A percentile compares a stretch with the other conserved stretches of the same genome.
These are phyloP conservation scores for Gambusia yucatana DNA, from an alignment of 2,797 vertebrate species.

Conservation along the genomic window DNA sequence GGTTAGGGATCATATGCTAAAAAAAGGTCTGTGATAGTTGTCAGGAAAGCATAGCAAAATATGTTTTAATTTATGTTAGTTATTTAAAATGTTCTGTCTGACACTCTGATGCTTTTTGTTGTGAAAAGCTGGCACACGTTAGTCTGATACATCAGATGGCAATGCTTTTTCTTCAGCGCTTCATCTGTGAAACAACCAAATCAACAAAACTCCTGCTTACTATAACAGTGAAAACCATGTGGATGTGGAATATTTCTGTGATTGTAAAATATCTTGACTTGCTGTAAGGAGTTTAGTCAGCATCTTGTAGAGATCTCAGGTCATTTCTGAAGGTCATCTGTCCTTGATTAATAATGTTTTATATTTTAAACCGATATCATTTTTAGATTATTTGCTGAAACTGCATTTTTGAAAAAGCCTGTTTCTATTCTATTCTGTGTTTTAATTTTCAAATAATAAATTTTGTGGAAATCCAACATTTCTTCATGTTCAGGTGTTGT, in stretches of 20 bases:
- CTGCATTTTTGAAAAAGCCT: conserved; percentile 14
- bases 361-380: neutral
- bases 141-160: neutral
- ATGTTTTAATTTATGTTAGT: neutral
- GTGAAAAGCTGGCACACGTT: neutral
- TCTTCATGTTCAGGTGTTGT: neutral
- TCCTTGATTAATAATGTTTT: conserved; percentile 9
- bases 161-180: neutral
- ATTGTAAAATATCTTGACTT: neutral
- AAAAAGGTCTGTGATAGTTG: neutral
- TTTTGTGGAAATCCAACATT: conserved; percentile 12
- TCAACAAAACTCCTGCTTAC: neutral
- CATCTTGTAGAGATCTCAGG: neutral
- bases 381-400: conserved; percentile 7
- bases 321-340: conserved; percentile 11
- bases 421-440: conserved; percentile 24
- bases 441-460: conserved; percentile 55
- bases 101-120: neutral
- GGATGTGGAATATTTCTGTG: neutral
- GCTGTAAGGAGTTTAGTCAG: neutral
- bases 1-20: neutral
- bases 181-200: conserved; percentile 2
- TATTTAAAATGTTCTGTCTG: neutral
- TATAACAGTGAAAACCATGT: neutral
- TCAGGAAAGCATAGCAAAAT: neutral